phyloP scores from a whole-genome alignment of 2,797 vertebrate genomes.

The Capromys pilorides region DNA sequence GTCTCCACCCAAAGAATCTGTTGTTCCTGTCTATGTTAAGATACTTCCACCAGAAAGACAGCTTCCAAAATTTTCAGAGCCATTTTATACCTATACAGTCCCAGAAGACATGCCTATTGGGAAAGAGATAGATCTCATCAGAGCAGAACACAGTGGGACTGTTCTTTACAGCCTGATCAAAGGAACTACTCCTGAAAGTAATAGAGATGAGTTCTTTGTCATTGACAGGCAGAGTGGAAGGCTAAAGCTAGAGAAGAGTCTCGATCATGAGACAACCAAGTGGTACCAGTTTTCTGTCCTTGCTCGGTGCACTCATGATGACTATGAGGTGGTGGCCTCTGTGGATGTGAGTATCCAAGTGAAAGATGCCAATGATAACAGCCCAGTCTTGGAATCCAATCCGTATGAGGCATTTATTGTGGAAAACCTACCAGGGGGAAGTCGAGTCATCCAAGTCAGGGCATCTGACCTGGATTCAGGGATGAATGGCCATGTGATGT shows the following conservation, averaged over 20 bases:
- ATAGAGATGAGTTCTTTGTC: conserved; percentile 93
- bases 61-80: conserved; percentile 93
- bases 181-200: conserved; percentile 95
- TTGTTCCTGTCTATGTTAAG: conserved; percentile 93
- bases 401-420: conserved; percentile 94
- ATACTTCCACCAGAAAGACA: conserved; percentile 92
- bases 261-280: conserved; percentile 96
- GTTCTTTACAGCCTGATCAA: conserved; percentile 92
- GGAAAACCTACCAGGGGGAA: conserved; percentile 94
- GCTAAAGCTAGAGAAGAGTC: conserved; percentile 94
- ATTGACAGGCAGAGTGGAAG: conserved; percentile 92
- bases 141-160: conserved; percentile 88
- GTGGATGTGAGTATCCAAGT: conserved; percentile 95
- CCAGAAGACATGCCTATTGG: conserved; percentile 94
- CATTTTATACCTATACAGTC: conserved; percentile 93
- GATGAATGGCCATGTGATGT: conserved; percentile 93
- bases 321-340: conserved; percentile 88
- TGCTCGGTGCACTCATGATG: conserved; percentile 87
- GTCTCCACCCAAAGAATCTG: conserved; percentile 90
- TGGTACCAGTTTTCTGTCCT: conserved; percentile 96
- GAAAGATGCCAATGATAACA: conserved; percentile 96
- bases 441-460: conserved; percentile 94
- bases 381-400: conserved; percentile 93
- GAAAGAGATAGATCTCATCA: conserved; percentile 93
- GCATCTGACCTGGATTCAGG: conserved; percentile 95